Evolutionary conservation across 1,140 invertebrate species (phyloP).

Genomic region (Hylaeus anthracinus): DNA sequence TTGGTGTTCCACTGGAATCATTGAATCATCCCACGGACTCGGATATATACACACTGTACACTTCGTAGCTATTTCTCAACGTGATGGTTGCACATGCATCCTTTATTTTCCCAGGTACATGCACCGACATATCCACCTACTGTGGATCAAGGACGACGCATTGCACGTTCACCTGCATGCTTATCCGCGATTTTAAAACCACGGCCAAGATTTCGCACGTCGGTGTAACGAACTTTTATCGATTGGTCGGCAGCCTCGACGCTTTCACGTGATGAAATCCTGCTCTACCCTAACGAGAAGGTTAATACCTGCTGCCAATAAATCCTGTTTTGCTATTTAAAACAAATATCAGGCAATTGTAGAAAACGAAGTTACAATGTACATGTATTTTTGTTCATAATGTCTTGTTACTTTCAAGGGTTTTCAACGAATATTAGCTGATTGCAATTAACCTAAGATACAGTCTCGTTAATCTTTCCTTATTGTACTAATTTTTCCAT

Average conservation of each 20-base stretch:
- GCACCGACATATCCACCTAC: slow-evolving; percentile 42
- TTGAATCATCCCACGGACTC: slow-evolving; percentile 40
- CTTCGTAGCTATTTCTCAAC: slow-evolving; percentile 40
- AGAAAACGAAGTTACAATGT: no score
- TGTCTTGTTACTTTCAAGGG: no score
- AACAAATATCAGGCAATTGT: background rate
- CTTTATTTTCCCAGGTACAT: slow-evolving; percentile 44
- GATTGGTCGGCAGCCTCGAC: background rate
- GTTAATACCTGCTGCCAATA: background rate
- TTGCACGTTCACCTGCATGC: slow-evolving; percentile 29
- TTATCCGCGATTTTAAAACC: slow-evolving; percentile 28
- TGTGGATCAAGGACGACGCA: slow-evolving; percentile 46
- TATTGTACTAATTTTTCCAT: no score
- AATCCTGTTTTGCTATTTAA: background rate
- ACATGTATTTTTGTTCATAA: no score
- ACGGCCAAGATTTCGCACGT: slow-evolving; percentile 17
- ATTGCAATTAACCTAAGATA: no score
- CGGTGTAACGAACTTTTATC: slow-evolving; percentile 31
- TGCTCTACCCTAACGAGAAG: background rate
- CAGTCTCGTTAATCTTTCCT: no score
- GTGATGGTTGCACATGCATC: slow-evolving; percentile 12
- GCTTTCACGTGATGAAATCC: background rate
- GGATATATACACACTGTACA: background rate
- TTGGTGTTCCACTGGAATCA: slow-evolving; percentile 29
- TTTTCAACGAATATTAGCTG: no score